phyloP scores from a whole-genome alignment of 2,113 vertebrate genomes.

The Alectura lathami region DNA sequence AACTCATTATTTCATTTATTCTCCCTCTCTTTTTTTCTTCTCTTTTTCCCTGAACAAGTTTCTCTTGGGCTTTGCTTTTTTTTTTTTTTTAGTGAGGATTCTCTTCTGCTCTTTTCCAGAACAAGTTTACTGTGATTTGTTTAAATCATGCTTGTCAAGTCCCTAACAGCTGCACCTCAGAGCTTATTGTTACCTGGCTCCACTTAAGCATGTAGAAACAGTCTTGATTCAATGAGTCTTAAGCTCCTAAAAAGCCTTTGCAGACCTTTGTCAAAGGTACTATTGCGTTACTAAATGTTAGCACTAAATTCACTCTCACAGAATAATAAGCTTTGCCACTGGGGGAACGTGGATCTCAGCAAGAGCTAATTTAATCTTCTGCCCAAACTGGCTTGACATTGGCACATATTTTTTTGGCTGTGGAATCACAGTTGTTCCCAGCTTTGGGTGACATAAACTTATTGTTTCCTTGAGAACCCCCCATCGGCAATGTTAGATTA shows the following conservation, averaged over 20 bases:
- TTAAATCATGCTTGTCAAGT: background rate
- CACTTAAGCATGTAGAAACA: background rate
- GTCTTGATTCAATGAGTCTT: background rate
- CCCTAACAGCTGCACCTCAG: background rate
- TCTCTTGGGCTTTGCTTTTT: background rate
- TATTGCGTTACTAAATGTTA: background rate
- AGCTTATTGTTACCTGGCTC: accelerated
- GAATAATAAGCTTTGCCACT: background rate
- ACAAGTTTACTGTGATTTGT: background rate
- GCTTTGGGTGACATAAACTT: background rate
- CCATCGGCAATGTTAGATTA: background rate
- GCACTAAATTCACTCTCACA: background rate
- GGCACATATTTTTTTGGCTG: background rate
- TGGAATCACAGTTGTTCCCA: background rate
- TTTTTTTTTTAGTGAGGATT: background rate
- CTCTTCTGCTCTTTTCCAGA: background rate
- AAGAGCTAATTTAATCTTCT: background rate
- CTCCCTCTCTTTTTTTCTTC: background rate
- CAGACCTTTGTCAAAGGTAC: background rate
- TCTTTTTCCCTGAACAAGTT: background rate
- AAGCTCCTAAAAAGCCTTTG: background rate
- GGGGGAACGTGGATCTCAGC: background rate
- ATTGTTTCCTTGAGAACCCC: background rate
- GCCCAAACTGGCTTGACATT: background rate
- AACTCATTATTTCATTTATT: background rate